phyloP scores from a whole-genome alignment of 2,797 vertebrate genomes.

The Rhinella marina region DNA sequence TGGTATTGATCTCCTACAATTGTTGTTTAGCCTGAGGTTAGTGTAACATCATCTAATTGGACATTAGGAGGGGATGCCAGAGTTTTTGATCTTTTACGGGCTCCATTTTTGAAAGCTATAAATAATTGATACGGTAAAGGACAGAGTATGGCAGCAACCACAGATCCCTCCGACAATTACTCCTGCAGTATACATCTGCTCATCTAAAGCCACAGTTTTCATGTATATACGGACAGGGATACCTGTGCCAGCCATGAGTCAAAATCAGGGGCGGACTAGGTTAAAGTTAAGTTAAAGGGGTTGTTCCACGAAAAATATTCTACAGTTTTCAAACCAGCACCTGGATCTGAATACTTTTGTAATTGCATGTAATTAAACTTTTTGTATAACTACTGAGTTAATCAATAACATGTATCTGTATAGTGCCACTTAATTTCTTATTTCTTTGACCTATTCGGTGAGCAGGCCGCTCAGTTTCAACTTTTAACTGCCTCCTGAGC shows the following conservation, averaged over 20 bases:
- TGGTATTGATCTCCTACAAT: conserved; percentile 28
- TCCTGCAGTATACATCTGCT: conserved; percentile 9
- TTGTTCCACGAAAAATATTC: no score
- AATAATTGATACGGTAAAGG: conserved; percentile 47
- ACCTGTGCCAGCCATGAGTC: background rate
- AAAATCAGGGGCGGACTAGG: no score
- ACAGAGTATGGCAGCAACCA: conserved; percentile 3
- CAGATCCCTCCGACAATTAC: background rate
- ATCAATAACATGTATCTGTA: no score
- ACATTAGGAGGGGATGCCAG: conserved; percentile 40
- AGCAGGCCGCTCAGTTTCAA: no score
- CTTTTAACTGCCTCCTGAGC: no score
- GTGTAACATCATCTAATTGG: conserved; percentile 48
- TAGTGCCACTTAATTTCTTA: no score
- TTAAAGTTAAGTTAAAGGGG: no score
- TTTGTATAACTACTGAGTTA: no score
- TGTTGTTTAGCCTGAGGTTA: conserved; percentile 52
- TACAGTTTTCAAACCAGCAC: no score
- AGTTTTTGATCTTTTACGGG: conserved; percentile 25
- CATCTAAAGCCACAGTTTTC: background rate
- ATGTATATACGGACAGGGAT: background rate
- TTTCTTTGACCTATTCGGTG: no score
- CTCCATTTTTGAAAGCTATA: conserved; percentile 32
- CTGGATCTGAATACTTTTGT: no score
- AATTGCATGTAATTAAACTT: no score